Evolutionary conservation across 1,140 invertebrate species (phyloP), one percentile per base, ranked within the genome.

Genomic region (Anastatus disparis): DNA sequence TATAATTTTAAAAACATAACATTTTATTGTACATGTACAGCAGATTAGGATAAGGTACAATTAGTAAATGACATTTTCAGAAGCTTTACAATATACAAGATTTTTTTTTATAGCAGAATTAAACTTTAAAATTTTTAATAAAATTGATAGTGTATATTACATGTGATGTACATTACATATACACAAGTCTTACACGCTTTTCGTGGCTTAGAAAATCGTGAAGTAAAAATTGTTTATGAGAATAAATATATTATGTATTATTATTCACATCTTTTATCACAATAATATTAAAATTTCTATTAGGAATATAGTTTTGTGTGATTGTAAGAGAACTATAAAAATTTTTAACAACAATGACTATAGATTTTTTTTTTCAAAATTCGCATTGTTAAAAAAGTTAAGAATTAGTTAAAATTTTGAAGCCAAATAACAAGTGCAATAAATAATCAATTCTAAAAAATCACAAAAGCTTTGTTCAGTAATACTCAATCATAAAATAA

Each of bases 1-100:
- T 40, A 24, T 48, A 48, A 22, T 31, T 66, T 38, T 26, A 13
- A 44, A 38, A 70, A 46, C 24, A n/a, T 31, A 70, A 58, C 20
- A 62, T 46, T 62, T 70, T 70, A 55, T 70, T 70, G 20, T 50
- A 52, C 8, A 59, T 31, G 27, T 59, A 59, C 48, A 42, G 2
- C 3, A n/a, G 10, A 40, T 59, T 59, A 24, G 13, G 42, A 59
- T 59, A 4, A 58, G 10, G 4, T n/a, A n/a, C n/a, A n/a, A n/a
- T 24, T 22, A 40, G 10, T 40, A 26, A 20, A 59, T 59, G 13
- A 53, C 40, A 29, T 24, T 50, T 29, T 50, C 22, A 50, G 24
- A 35, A 62, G 26, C 26, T 53, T 42, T 53, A 65, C 62, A 53
- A 53, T 35, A 35, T 35, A 35, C 31, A 20, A 46, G 20, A 35